Base-by-base conservation (phyloP, 1,140 invertebrate species). In the Pseudomyrmex dendroicus region DNA sequence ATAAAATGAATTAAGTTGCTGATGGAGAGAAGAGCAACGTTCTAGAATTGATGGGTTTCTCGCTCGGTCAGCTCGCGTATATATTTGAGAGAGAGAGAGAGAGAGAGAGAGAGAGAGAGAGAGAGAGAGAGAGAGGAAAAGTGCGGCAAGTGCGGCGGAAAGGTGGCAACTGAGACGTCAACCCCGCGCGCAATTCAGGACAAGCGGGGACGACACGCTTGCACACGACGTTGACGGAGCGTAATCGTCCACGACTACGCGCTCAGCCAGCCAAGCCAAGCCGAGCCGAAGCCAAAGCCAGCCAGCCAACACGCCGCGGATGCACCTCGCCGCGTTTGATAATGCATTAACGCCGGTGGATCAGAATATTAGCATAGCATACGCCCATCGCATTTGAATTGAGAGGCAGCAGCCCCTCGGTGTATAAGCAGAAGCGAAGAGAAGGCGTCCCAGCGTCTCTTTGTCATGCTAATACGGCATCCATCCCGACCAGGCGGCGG, bases 381-480 rank as follows among this genome's bases (percentile, higher is more conserved):
- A 94, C 94, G 93, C 93, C 93, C 93, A 94, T 93, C 93, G 92
- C 93, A 92, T 94, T 94, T 93, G 93, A 94, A 94, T 94, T 93
- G 93, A 93, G 92, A 91, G 91, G 91, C 92, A 91, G 91, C 91
- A 89, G 86, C 90, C 86, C 87, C 70, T 83, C 84, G 87, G 67
- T 84, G 88, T 88, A 91, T 89, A 91, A 92, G 86, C 90, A 90
- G 89, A 89, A 88, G 90, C 92, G 91, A 92, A 84, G 87, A 89
- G 90, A 90, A 90, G 90, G 91, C 92, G 92, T 93, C 92, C 92
- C 92, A 91, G 86, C 90, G 91, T 90, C 91, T 89, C 90, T 94
- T 94, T 94, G 93, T 94, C 93, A 94, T 94, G 93, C 92, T 94
- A 94, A 94, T 94, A 91, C 88, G 84, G 89, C 91, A 93, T 93